phyloP scores from a whole-genome alignment of 2,888 invertebrate species.

The Phaedon cochleariae region DNA sequence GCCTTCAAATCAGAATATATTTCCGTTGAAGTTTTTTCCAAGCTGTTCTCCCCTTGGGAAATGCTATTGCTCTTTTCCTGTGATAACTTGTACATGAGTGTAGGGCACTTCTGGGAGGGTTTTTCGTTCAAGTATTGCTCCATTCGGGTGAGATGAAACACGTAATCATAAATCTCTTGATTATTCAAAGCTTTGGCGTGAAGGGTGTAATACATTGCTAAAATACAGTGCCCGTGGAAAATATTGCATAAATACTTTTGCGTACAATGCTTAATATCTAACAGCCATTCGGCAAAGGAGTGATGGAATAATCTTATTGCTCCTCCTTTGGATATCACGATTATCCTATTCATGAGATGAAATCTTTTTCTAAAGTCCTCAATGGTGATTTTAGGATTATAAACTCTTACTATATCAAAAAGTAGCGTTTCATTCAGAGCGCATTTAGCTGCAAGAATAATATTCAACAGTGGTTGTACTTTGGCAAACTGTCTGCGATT shows the following conservation, averaged over 20 bases:
- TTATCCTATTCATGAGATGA: slow-evolving; percentile 73
- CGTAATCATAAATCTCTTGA: slow-evolving; percentile 78
- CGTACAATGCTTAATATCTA: slow-evolving; percentile 98
- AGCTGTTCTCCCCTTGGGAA: slow-evolving; percentile 47
- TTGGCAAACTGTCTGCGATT: slow-evolving; percentile 88
- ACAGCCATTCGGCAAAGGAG: slow-evolving; percentile 93
- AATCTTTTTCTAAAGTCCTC: slow-evolving; percentile 84
- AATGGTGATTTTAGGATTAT: slow-evolving; percentile 78
- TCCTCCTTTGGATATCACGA: slow-evolving; percentile 69
- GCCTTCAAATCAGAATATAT: slow-evolving; percentile 59
- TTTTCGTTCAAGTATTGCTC: slow-evolving; percentile 69
- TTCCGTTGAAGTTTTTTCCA: slow-evolving; percentile 58
- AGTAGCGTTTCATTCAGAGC: slow-evolving; percentile 85
- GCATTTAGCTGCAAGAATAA: slow-evolving; percentile 85
- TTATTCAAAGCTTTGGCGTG: slow-evolving; percentile 74
- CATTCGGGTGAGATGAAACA: slow-evolving; percentile 73
- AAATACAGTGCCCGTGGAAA: slow-evolving; percentile 86
- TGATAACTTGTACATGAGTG: slow-evolving; percentile 54
- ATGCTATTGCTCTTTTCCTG: slow-evolving; percentile 50
- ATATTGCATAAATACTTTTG: slow-evolving; percentile 91
- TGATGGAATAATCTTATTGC: slow-evolving; percentile 86
- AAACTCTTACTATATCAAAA: slow-evolving; percentile 82
- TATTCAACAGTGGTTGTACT: slow-evolving; percentile 85
- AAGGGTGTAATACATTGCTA: slow-evolving; percentile 84
- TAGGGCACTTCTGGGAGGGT: slow-evolving; percentile 60